Percentiles rank a stretch among this genome's conserved stretches.
These are phyloP conservation scores for Pipa parva DNA, from an alignment of 2,113 vertebrate species.

Conservation along the genomic window DNA sequence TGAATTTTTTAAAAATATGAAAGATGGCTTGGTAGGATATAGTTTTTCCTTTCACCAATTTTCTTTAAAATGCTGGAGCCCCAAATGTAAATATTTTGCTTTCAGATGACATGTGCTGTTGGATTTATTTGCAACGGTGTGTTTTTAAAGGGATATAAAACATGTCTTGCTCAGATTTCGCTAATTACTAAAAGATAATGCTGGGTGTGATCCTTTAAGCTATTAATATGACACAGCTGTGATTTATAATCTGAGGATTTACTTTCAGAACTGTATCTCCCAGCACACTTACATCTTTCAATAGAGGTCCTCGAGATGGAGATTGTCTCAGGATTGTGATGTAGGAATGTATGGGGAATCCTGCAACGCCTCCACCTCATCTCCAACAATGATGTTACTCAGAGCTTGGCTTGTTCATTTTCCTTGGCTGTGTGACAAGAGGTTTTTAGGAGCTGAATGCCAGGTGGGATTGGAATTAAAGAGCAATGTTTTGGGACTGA, in stretches of 20 bases:
- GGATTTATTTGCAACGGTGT: no score
- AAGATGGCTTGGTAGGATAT: no score
- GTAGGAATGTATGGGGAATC: not conserved
- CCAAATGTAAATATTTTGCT: no score
- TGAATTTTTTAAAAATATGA: no score
- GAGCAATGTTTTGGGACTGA: not conserved
- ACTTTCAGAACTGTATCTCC: no score
- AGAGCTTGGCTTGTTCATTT: slow-evolving; percentile 41
- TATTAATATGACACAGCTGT: not conserved
- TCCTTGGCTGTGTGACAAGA: slow-evolving; percentile 43
- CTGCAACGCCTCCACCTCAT: not conserved
- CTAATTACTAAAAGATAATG: not conserved
- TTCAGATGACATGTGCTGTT: no score
- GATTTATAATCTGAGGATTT: not conserved
- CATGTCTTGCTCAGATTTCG: not conserved
- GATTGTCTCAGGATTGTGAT: not conserved
- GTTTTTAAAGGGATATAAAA: not conserved
- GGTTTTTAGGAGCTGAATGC: slow-evolving; percentile 50
- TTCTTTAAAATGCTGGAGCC: no score
- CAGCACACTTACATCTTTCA: no score
- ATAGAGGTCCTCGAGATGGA: not conserved
- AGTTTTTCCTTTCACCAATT: no score
- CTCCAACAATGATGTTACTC: slow-evolving; percentile 46
- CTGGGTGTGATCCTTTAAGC: not conserved
- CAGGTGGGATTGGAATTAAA: slow-evolving; percentile 41